Evolutionary conservation across 2,888 invertebrate genomes (phyloP).

Genomic region (Branchinecta sandiegonensis): DNA sequence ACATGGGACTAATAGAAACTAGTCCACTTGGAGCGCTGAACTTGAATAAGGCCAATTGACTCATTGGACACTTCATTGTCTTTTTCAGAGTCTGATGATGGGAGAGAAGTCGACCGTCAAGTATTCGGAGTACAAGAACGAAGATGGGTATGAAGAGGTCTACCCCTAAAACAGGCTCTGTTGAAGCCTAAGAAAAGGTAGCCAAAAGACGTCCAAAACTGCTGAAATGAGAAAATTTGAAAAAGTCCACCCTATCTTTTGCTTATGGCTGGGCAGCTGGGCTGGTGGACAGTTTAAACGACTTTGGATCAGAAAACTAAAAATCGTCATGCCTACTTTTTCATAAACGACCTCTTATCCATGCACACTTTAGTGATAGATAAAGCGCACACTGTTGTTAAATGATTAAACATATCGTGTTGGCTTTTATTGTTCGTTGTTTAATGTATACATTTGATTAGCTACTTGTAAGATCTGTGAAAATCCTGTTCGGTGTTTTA

Average conservation of each 20-base stretch:
- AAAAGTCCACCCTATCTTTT: not conserved
- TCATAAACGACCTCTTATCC: not conserved
- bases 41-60: too few species aligned
- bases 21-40: too few species aligned
- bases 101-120: constrained; percentile 85
- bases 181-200: not conserved
- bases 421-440: not conserved
- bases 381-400: not conserved
- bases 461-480: not conserved
- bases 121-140: constrained; percentile 88
- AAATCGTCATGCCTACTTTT: constrained; percentile 1
- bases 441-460: constrained; percentile 5
- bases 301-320: not conserved
- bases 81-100: constrained; percentile 60
- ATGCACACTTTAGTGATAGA: not conserved
- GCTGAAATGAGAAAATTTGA: not conserved
- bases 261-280: not conserved
- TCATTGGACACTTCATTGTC: not conserved
- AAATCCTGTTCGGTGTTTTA: not conserved
- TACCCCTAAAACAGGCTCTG: not conserved
- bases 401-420: constrained; percentile 3
- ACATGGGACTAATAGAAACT: too few species aligned
- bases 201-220: not conserved
- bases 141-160: constrained; percentile 44
- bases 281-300: not conserved